phyloP scores from a whole-genome alignment of 2,797 vertebrate species.

The Notoglanidium macrostoma region DNA sequence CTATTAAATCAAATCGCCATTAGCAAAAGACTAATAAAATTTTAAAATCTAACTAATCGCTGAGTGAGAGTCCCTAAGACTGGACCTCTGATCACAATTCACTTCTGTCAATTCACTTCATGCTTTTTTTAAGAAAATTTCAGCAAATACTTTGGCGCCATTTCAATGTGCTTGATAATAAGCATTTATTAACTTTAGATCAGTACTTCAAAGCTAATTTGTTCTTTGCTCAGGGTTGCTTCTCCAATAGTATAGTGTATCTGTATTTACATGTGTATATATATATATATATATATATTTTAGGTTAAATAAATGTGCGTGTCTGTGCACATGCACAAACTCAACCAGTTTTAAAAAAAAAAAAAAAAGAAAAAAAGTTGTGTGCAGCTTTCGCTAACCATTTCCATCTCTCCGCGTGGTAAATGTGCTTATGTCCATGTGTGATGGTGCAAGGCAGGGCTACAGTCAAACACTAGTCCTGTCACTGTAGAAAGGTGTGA shows the following conservation, averaged over 20 bases:
- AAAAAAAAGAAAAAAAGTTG: background rate
- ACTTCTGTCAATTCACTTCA: slow-evolving; percentile 55
- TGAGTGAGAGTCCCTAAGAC: slow-evolving; percentile 14
- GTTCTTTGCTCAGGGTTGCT: slow-evolving; percentile 34
- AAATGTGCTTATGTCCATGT: slow-evolving; percentile 49
- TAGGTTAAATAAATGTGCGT: slow-evolving; percentile 37
- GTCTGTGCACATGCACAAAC: slow-evolving; percentile 33
- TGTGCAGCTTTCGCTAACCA: slow-evolving; percentile 17
- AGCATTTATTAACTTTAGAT: slow-evolving; percentile 24
- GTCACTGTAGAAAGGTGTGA: slow-evolving; percentile 97
- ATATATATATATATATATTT: background rate
- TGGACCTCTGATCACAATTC: background rate
- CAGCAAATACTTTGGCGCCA: slow-evolving; percentile 57
- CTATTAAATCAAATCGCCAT: slow-evolving; percentile 69
- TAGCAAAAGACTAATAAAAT: slow-evolving; percentile 56
- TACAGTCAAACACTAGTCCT: slow-evolving; percentile 73
- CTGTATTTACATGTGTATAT: slow-evolving; percentile 42
- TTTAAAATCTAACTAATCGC: slow-evolving; percentile 10
- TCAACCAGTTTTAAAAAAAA: background rate
- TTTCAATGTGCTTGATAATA: slow-evolving; percentile 54
- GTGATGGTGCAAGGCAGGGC: background rate
- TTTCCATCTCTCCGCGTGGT: slow-evolving; percentile 17
- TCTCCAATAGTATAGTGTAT: slow-evolving; percentile 26
- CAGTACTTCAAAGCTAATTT: slow-evolving; percentile 31
- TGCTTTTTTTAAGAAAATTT: slow-evolving; percentile 61